Evolutionary conservation across 2,797 vertebrate species (phyloP).

Genomic region (Bradypodion pumilum): DNA sequence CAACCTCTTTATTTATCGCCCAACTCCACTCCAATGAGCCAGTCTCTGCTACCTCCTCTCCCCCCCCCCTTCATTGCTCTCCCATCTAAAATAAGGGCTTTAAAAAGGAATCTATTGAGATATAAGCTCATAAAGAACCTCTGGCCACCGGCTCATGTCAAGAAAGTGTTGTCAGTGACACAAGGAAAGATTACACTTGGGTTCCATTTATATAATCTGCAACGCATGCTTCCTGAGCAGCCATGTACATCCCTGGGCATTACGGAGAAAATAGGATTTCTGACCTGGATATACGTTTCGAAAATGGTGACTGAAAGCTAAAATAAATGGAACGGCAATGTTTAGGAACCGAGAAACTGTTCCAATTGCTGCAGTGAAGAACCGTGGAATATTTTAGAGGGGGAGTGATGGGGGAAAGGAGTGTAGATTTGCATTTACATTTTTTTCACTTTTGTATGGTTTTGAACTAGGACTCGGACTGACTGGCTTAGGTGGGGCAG

Average conservation of each 20-base stretch:
- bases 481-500: not conserved
- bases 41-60: not conserved
- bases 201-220: conserved; percentile 38
- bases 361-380: not conserved
- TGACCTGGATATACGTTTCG: conserved; percentile 38
- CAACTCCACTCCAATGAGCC: not conserved
- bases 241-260: conserved; percentile 32
- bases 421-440: too few relatives aligned
- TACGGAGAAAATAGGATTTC: conserved; percentile 47
- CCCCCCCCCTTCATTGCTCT: conserved; percentile 16
- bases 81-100: conserved; percentile 39
- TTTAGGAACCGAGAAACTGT: conserved; percentile 31
- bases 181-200: conserved; percentile 27
- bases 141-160: conserved; percentile 38
- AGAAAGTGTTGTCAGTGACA: conserved; percentile 9
- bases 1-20: conserved; percentile 39
- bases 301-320: conserved; percentile 57
- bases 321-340: conserved; percentile 50
- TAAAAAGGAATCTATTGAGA: conserved; percentile 40
- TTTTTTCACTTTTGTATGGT: not conserved
- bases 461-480: not conserved
- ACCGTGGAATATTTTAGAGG: not conserved
- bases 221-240: not conserved
- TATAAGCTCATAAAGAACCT: conserved; percentile 31
- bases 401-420: too few relatives aligned